A percentile compares a stretch with the other conserved stretches of the same genome.
These are phyloP conservation scores for Philaethria dido DNA, from an alignment of 2,888 invertebrate species.

Conservation along the genomic window DNA sequence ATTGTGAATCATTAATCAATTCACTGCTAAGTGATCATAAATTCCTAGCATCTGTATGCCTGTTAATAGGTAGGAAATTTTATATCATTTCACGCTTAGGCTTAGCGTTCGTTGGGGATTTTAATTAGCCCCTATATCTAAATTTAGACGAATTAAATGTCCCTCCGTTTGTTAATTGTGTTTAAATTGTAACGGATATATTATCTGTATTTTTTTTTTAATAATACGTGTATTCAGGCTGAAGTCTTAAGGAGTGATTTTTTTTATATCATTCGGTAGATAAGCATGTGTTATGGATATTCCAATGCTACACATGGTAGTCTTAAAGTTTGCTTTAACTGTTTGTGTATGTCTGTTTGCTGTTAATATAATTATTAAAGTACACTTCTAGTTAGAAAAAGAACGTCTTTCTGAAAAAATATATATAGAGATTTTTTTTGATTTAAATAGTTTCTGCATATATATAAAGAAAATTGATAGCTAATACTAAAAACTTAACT, in stretches of 20 bases:
- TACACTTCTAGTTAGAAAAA: not conserved
- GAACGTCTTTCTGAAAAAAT: no score
- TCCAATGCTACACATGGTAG: not conserved
- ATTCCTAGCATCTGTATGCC: constrained; percentile 45
- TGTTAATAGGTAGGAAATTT: constrained; percentile 30
- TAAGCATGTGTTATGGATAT: not conserved
- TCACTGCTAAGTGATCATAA: constrained; percentile 51
- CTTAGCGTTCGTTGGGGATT: constrained; percentile 11
- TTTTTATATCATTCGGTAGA: not conserved
- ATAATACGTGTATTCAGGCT: not conserved
- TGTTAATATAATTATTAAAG: constrained; percentile 5
- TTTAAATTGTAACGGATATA: constrained; percentile 8
- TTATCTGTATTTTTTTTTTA: constrained; percentile 6
- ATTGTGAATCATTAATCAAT: constrained; percentile 58
- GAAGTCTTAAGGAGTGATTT: not conserved
- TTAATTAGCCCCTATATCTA: constrained; percentile 24
- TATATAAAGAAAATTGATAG: no score
- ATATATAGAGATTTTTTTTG: no score
- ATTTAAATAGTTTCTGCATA: no score
- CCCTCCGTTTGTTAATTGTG: not conserved
- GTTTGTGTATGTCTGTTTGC: not conserved
- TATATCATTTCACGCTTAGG: constrained; percentile 17
- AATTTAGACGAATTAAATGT: constrained; percentile 17
- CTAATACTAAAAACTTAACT: no score
- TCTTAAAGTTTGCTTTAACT: not conserved